These are phyloP conservation scores for Chrysomela aeneicollis DNA, from an alignment of 2,888 invertebrate genomes.

Conservation along the genomic window DNA sequence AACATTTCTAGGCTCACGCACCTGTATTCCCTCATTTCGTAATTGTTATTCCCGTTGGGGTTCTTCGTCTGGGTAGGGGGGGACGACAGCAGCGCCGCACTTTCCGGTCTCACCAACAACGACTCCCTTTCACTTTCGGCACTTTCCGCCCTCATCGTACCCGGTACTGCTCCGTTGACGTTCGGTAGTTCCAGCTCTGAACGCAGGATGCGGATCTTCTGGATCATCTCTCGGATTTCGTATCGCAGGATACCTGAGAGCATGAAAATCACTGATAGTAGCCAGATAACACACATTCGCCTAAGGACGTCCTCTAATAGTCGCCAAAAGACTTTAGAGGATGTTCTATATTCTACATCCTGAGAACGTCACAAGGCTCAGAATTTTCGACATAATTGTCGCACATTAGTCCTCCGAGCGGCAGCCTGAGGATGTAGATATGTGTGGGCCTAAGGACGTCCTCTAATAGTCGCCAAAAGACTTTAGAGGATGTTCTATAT, in stretches of 20 bases:
- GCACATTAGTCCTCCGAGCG: no score
- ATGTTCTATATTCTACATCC: no score
- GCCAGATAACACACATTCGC: no score
- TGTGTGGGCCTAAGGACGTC: no score
- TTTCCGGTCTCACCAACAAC: slow-evolving; percentile 65
- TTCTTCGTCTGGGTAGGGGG: slow-evolving; percentile 63
- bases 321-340: no score
- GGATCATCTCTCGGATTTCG: slow-evolving; percentile 91
- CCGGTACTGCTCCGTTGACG: slow-evolving; percentile 69
- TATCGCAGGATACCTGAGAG: slow-evolving; percentile 64
- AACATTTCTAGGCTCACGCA: slow-evolving; percentile 1
- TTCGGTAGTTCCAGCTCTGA: slow-evolving; percentile 69
- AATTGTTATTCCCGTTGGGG: slow-evolving; percentile 80
- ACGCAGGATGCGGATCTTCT: slow-evolving; percentile 83
- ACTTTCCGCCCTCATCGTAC: slow-evolving; percentile 57
- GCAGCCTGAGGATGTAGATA: no score
- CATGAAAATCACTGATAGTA: background rate
- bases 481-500: no score
- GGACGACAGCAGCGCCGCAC: slow-evolving; percentile 60
- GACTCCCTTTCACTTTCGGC: slow-evolving; percentile 69
- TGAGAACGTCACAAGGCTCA: no score
- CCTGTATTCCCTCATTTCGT: slow-evolving; percentile 78
- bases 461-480: no score
- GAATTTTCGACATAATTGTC: no score
- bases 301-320: no score